Base-by-base conservation (phyloP, 92 coral and sea anemone species). In the Hydrozoanthus gracilis region DNA sequence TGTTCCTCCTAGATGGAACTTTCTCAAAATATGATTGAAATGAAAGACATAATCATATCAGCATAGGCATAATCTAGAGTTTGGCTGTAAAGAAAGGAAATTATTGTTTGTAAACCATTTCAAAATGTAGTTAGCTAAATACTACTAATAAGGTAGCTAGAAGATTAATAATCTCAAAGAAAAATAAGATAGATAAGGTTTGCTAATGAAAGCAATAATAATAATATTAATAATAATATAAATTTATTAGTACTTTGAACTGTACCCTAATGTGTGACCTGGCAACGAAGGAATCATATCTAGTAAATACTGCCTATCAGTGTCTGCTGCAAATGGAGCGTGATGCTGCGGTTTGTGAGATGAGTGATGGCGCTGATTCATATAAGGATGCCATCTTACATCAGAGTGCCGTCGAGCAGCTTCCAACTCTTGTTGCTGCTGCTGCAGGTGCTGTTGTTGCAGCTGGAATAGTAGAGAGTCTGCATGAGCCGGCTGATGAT, bases 221-320 rank as follows among this genome's bases (percentile, higher is more conserved):
- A 13, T 9, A 14, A 44, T 15, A 44, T 44, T 45, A 72, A 4
- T 48, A 15, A 45, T 15, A 45, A 10, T 12, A 5, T 27, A 4
- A 17, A 68, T 35, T 68, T 52, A 54, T 49, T 20, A 80, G 73
- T 80, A 80, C 85, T 80, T 95, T 50, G 98, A 92, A 82, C 98
- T 90, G 69, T 91, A 94, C 56, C 95, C 95, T 48, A 94, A 87
- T 50, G 93, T 80, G 49, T 93, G 95, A 70, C 93, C 73, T 2
- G 98, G 98, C 89, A 92, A 56, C 5, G 99, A 96, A 7, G 99
- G 99, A 44, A 97, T 97, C 99, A 97, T 95, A 82, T 97, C 99
- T 83, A 97, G 84, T 60, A 97, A 72, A 71, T 97, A 97, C 54
- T 97, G 98, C 70, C 99, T 85, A 66, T 97, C 98, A 45, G 98